These are phyloP conservation scores for Amyelois transitella DNA, from an alignment of 1,140 invertebrate genomes.

Conservation along the genomic window DNA sequence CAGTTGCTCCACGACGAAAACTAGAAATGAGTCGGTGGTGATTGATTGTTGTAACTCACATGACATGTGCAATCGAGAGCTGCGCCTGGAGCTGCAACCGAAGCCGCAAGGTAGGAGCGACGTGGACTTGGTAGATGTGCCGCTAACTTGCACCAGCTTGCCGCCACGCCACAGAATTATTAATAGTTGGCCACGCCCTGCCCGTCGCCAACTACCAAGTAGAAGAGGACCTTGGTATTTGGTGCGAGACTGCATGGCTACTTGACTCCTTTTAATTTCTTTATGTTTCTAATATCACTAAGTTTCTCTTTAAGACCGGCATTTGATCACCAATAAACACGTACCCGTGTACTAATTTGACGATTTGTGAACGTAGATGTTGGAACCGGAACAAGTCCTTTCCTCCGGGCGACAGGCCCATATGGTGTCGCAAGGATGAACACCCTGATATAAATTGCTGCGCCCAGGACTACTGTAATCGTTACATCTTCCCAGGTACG, in stretches of 20 bases:
- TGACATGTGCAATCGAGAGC: conserved; percentile 75
- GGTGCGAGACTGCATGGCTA: conserved; percentile 55
- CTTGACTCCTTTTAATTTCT: conserved; percentile 26
- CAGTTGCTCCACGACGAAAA: conserved; percentile 65
- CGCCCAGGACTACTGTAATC: conserved; percentile 78
- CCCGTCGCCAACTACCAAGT: background rate
- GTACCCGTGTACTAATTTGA: conserved; percentile 31
- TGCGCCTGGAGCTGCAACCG: conserved; percentile 66
- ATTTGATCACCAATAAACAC: conserved; percentile 47
- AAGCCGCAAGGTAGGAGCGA: conserved; percentile 72
- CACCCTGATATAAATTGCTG: conserved; percentile 77
- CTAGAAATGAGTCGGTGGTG: conserved; percentile 65
- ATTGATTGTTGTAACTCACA: conserved; percentile 66
- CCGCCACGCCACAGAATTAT: conserved; percentile 12
- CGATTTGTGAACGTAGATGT: conserved; percentile 74
- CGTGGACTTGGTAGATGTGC: conserved; percentile 45
- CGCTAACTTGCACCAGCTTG: conserved; percentile 47
- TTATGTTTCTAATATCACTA: conserved; percentile 57
- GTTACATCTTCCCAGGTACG: conserved; percentile 62
- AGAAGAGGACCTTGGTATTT: conserved; percentile 31
- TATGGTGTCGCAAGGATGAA: conserved; percentile 76
- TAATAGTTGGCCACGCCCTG: conserved; percentile 1
- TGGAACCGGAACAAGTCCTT: conserved; percentile 69
- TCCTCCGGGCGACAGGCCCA: conserved; percentile 76
- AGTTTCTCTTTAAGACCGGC: conserved; percentile 54